A percentile compares a stretch with the other conserved stretches of the same genome.
Evolutionary conservation across 2,888 invertebrate genomes (phyloP).

Genomic region (Hypsopygia costalis): DNA sequence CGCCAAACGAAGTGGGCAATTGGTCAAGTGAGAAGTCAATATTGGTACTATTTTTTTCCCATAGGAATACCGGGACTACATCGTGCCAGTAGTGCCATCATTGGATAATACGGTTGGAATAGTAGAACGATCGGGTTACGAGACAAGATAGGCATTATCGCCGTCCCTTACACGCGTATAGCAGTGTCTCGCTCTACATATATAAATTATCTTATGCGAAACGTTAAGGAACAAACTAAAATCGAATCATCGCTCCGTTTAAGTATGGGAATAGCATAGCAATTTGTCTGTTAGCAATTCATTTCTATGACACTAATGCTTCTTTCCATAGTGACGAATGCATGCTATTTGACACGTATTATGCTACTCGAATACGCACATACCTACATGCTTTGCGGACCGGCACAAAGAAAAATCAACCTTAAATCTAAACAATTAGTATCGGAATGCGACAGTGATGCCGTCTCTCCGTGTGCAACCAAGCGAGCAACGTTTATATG

Average conservation of each 20-base stretch:
- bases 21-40: too few relatives aligned
- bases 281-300: background rate
- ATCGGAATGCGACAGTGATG: constrained; percentile 68
- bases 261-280: constrained; percentile 21
- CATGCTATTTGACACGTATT: background rate
- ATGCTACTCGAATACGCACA: constrained; percentile 6
- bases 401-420: constrained; percentile 61
- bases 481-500: constrained; percentile 60
- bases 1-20: too few relatives aligned
- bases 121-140: too few relatives aligned
- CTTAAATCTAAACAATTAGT: constrained; percentile 65
- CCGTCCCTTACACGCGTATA: too few relatives aligned
- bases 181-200: too few relatives aligned
- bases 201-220: too few relatives aligned
- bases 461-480: constrained; percentile 63
- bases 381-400: constrained; percentile 30
- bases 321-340: constrained; percentile 8
- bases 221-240: too few relatives aligned
- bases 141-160: too few relatives aligned
- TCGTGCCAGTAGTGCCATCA: too few relatives aligned
- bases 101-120: too few relatives aligned
- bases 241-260: constrained; percentile 36
- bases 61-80: too few relatives aligned
- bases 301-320: constrained; percentile 8
- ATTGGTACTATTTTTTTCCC: too few relatives aligned